These are phyloP conservation scores for Drosophila nebulosa DNA, from an alignment of 1,140 invertebrate genomes.

Conservation along the genomic window DNA sequence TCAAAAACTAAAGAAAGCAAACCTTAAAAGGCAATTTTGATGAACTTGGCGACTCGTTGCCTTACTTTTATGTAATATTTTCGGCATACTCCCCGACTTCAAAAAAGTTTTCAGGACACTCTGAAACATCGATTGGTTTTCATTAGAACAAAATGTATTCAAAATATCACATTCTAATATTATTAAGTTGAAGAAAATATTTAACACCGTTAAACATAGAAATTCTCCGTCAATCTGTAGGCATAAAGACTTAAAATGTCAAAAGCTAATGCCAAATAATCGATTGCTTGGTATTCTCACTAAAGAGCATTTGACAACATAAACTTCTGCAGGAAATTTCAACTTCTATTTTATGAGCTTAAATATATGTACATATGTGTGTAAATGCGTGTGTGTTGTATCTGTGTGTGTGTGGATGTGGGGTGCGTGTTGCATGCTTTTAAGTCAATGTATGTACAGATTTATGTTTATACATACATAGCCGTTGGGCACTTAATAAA, in stretches of 20 bases:
- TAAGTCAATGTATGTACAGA: conserved; percentile 9
- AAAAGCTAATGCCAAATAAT: neutral
- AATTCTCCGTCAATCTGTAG: too few relatives aligned
- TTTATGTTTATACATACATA: conserved; percentile 16
- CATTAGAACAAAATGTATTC: too few relatives aligned
- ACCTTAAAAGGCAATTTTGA: too few relatives aligned
- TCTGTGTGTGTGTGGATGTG: neutral
- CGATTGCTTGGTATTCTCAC: neutral
- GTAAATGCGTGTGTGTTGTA: neutral
- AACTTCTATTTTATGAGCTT: neutral
- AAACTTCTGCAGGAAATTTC: neutral
- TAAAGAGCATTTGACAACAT: neutral
- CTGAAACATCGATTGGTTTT: too few relatives aligned
- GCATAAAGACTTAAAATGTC: neutral
- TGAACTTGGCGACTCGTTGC: too few relatives aligned
- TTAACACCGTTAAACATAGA: too few relatives aligned
- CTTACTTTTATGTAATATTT: too few relatives aligned
- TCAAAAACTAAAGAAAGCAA: too few relatives aligned
- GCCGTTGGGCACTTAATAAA: conserved; percentile 64
- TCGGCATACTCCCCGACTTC: too few relatives aligned
- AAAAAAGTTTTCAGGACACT: too few relatives aligned
- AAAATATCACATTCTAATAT: too few relatives aligned
- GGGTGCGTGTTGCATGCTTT: neutral
- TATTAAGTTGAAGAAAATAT: too few relatives aligned
- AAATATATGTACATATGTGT: neutral